Evolutionary conservation across 92 coral and sea anemone genomes (phyloP).

Genomic region (Epizoanthus illoricatus): DNA sequence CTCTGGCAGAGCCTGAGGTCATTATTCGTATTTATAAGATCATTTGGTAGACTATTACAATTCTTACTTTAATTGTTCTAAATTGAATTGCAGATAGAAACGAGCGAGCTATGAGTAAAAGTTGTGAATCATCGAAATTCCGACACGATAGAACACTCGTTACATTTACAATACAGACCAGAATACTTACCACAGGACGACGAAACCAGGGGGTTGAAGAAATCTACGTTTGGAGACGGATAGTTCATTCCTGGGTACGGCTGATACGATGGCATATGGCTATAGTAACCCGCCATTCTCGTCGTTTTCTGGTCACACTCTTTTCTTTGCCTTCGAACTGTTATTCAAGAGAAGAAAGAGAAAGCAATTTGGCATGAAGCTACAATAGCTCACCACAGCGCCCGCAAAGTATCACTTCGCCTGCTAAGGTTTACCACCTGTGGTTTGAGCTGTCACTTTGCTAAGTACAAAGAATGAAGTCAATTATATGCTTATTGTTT

Average conservation of each 20-base stretch:
- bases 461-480: slow-evolving; percentile 61
- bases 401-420: slow-evolving; percentile 17
- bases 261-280: slow-evolving; percentile 79
- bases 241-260: slow-evolving; percentile 66
- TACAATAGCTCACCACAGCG: slow-evolving; percentile 17
- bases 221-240: slow-evolving; percentile 85
- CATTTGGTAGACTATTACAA: not conserved
- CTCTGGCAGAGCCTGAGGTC: not conserved
- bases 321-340: slow-evolving; percentile 1
- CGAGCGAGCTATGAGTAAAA: not conserved
- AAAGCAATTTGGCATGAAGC: slow-evolving; percentile 28
- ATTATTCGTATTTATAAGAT: too few relatives aligned
- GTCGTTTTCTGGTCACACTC: too few relatives aligned
- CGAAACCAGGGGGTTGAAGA: slow-evolving; percentile 82
- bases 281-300: slow-evolving; percentile 89
- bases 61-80: not conserved
- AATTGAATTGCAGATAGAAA: not conserved
- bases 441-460: slow-evolving; percentile 55
- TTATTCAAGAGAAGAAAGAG: slow-evolving; percentile 13
- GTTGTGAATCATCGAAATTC: too few relatives aligned
- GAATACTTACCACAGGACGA: slow-evolving; percentile 81
- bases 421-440: slow-evolving; percentile 37
- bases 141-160: too few relatives aligned
- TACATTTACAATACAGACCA: not conserved
- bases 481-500: slow-evolving; percentile 60